Conservation (phyloP, 2,888 invertebrate species). For the Dasysyrphus albostriatus region DNA sequence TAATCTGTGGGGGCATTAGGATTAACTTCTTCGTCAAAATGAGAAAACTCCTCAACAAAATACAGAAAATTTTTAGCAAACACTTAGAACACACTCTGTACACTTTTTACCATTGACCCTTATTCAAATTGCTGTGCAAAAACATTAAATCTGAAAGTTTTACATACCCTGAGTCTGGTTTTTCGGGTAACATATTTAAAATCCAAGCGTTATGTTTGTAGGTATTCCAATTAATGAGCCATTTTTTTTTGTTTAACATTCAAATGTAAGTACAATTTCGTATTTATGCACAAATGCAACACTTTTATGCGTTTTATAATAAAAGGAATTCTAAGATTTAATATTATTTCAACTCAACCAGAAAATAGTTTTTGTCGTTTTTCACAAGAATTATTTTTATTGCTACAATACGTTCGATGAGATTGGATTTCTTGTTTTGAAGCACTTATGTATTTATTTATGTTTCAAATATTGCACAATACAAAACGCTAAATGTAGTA, state of each 20-base stretch:
- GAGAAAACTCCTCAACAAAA: too few relatives aligned
- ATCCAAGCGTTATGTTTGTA: not conserved
- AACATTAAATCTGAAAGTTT: not conserved
- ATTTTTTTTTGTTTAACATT: not conserved
- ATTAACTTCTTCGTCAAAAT: too few relatives aligned
- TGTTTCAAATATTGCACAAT: slow-evolving; percentile 40
- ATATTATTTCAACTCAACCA: not conserved
- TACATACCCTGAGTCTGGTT: slow-evolving; percentile 6
- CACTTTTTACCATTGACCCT: not conserved
- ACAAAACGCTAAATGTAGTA: not conserved
- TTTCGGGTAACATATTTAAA: not conserved
- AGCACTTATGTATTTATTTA: not conserved
- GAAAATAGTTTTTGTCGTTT: not conserved
- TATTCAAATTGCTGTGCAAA: not conserved
- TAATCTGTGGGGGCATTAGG: too few relatives aligned
- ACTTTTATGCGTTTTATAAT: not conserved
- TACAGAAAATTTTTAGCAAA: too few relatives aligned
- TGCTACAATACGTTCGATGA: not conserved
- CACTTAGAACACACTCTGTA: not conserved
- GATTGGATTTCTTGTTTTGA: not conserved
- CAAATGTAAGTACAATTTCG: not conserved
- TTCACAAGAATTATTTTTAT: not conserved
- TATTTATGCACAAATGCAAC: not conserved
- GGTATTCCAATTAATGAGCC: not conserved
- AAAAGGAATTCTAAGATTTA: not conserved